phyloP scores from a whole-genome alignment of 23 tunicate genomes.

The Halocynthia aurantium region DNA sequence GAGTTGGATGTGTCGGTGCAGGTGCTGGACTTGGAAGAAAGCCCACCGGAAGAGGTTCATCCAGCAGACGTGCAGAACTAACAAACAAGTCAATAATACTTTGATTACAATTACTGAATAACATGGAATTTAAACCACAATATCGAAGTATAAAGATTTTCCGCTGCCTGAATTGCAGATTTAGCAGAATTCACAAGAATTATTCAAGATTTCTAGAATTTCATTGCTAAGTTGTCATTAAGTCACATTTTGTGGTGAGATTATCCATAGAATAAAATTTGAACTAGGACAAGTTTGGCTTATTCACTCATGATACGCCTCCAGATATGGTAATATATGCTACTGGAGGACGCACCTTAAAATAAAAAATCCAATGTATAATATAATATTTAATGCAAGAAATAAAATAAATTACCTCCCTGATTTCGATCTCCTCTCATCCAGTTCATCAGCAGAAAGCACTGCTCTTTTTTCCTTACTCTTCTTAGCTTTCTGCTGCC shows the following conservation, averaged over 20 bases:
- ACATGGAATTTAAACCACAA: background rate
- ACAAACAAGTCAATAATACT: background rate
- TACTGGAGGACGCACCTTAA: too few relatives aligned
- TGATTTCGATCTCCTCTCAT: background rate
- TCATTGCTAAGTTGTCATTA: too few relatives aligned
- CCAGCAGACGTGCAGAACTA: background rate
- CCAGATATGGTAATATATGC: too few relatives aligned
- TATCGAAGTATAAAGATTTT: too few relatives aligned
- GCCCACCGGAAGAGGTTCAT: constrained; percentile 32
- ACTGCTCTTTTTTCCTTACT: background rate
- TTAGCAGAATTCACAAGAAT: too few relatives aligned
- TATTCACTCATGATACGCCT: too few relatives aligned
- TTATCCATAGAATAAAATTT: too few relatives aligned
- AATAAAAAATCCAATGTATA: background rate
- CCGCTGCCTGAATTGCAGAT: too few relatives aligned
- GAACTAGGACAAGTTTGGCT: too few relatives aligned
- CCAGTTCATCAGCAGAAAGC: background rate
- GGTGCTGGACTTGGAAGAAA: constrained; percentile 44
- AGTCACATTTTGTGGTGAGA: too few relatives aligned
- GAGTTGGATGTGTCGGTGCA: constrained; percentile 46
- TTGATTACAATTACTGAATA: background rate
- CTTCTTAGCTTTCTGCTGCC: background rate
- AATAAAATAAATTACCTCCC: background rate
- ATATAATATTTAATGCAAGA: background rate
- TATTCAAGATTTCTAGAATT: too few relatives aligned